Base-by-base conservation (phyloP, 2,113 vertebrate species). In the Syngnathus typhle region DNA sequence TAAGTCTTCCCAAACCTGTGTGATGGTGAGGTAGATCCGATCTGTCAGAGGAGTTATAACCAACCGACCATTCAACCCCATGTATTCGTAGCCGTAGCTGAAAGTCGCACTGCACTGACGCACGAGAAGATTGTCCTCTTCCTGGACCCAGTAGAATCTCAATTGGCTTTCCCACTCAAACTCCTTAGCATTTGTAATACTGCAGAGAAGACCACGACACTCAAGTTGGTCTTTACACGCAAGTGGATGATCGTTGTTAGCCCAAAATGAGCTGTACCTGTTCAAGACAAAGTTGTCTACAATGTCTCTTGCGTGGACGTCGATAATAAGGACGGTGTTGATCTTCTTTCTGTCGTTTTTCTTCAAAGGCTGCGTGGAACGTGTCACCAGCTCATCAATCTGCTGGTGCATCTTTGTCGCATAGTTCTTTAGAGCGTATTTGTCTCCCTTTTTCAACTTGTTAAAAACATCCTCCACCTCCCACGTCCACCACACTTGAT, bases 401-500 rank as follows among this genome's bases (percentile, higher is more conserved):
- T 98, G 96, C 62, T 47, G 65, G 69, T 96, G 96, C 93, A 99
- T 93, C 78, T 93, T 94, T 82, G 86, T 88, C 65, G 95, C 94
- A 0, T 92, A 96, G 76, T 80, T 67, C 78, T 93, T 98, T 84
- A 99, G 83, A 0, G 95, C 96, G 43, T 92, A 88, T 70, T 95
- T 98, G 59, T 95, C 91, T 52, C 97, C 97, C 0, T 81, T 77
- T 73, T 91, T 89, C 63, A 95, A 83, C 59, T 90, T 92, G 10
- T 47, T 70, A 81, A 99, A 98, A 49, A 96, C 90, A 0, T 99
- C 93, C 59, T 99, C 96, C 11, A 99, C 95, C 72, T 98, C 92
- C 95, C 94, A 98, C 5, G 97, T 99, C 97, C 97, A 99, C 96
- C 96, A 99, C 71, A 98, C 93, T 85, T 99, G 96, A 77, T 89